Evolutionary conservation across 2,797 vertebrate genomes (phyloP).

Genomic region (Tapera naevia): DNA sequence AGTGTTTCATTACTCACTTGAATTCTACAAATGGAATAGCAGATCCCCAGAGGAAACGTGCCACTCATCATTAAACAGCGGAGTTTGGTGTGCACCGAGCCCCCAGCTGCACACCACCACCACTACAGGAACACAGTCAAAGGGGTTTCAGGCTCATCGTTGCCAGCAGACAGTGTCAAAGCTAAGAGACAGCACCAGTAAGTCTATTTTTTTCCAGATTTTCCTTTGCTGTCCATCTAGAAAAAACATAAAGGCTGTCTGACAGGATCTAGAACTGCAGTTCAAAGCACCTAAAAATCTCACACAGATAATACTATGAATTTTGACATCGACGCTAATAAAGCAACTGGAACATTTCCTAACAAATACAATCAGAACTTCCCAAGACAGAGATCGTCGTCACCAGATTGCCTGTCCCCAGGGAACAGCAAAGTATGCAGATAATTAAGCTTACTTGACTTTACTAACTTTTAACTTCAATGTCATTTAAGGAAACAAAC

Average conservation of each 20-base stretch:
- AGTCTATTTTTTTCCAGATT: neutral
- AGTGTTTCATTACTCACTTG: neutral
- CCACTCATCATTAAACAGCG: neutral
- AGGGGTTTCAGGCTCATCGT: neutral
- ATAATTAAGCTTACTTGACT: conserved; percentile 52
- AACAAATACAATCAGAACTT: conserved; percentile 38
- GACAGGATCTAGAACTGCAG: neutral
- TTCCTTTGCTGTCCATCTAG: neutral
- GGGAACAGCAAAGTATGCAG: conserved; percentile 50
- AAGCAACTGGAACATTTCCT: neutral
- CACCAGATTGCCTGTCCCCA: conserved; percentile 47
- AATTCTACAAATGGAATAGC: neutral
- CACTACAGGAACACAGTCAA: neutral
- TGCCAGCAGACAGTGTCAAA: neutral
- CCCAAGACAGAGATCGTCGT: conserved; percentile 12
- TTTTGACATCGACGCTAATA: neutral
- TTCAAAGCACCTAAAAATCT: neutral
- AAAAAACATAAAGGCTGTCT: neutral
- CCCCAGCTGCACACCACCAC: neutral
- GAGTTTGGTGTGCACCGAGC: neutral
- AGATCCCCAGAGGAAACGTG: neutral
- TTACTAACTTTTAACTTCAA: conserved; percentile 37
- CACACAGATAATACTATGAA: neutral
- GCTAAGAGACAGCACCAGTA: neutral
- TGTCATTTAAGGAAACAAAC: conserved; percentile 58